Evolutionary conservation across 2,797 vertebrate genomes (phyloP).

Genomic region (Sorex maritimensis): DNA sequence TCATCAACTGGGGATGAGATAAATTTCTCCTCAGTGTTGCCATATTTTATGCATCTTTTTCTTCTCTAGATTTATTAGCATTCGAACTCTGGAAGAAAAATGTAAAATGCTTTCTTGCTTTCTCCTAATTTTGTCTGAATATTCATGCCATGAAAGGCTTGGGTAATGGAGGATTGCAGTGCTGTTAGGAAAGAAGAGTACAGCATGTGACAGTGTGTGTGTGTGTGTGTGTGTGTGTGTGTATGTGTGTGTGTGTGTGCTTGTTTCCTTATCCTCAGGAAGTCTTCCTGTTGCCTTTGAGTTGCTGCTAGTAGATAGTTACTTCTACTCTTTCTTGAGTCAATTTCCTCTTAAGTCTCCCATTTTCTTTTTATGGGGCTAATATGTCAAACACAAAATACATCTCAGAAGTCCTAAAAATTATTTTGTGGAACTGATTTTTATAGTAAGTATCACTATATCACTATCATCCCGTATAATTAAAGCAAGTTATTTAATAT

Average conservation of each 20-base stretch:
- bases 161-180: neutral
- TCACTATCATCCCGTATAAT: slow-evolving; percentile 18
- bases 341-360: slow-evolving; percentile 66
- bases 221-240: neutral
- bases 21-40: neutral
- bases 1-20: neutral
- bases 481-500: slow-evolving; percentile 63
- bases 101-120: neutral
- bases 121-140: neutral
- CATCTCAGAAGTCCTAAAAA: neutral
- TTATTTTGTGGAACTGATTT: slow-evolving; percentile 12
- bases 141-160: neutral
- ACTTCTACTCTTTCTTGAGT: slow-evolving; percentile 4
- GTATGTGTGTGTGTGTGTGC: neutral
- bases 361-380: slow-evolving; percentile 55
- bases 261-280: neutral
- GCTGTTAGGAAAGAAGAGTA: neutral
- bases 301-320: too few relatives aligned
- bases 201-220: neutral
- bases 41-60: slow-evolving; percentile 20
- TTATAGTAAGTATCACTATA: slow-evolving; percentile 5
- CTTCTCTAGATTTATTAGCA: neutral
- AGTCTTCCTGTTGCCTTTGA: neutral
- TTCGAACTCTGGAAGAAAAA: neutral
- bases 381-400: slow-evolving; percentile 23